Percentiles rank a stretch among this genome's conserved stretches.
phyloP scores from a whole-genome alignment of 2,888 invertebrate species.

The Aphodius granarius region DNA sequence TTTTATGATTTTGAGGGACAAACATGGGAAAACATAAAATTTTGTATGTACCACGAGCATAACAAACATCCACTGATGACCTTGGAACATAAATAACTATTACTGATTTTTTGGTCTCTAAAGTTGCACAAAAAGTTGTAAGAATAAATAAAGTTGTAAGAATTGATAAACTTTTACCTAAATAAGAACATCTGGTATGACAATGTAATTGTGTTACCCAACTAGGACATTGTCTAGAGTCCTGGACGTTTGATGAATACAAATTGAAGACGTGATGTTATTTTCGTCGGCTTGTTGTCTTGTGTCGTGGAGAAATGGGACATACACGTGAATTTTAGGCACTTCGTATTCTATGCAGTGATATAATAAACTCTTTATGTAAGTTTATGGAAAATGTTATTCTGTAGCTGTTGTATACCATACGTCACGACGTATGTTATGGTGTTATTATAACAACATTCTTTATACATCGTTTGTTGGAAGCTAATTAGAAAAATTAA shows the following conservation, averaged over 20 bases:
- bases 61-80: no score
- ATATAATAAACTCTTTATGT: neutral
- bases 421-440: neutral
- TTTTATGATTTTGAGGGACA: no score
- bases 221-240: neutral
- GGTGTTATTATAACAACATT: neutral
- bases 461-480: neutral
- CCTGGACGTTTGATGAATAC: neutral
- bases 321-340: neutral
- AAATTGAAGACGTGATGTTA: neutral
- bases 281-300: neutral
- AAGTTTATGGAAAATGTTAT: neutral
- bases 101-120: no score
- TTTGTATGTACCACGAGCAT: no score
- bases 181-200: neutral
- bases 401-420: neutral
- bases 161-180: neutral
- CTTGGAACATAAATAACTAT: no score
- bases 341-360: neutral
- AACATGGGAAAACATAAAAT: no score
- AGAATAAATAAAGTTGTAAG: neutral
- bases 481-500: neutral
- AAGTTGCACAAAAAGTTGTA: no score
- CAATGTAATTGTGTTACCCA: neutral
- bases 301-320: neutral